phyloP scores from a whole-genome alignment of 2,888 invertebrate species.

The Drosophila prostipennis region DNA sequence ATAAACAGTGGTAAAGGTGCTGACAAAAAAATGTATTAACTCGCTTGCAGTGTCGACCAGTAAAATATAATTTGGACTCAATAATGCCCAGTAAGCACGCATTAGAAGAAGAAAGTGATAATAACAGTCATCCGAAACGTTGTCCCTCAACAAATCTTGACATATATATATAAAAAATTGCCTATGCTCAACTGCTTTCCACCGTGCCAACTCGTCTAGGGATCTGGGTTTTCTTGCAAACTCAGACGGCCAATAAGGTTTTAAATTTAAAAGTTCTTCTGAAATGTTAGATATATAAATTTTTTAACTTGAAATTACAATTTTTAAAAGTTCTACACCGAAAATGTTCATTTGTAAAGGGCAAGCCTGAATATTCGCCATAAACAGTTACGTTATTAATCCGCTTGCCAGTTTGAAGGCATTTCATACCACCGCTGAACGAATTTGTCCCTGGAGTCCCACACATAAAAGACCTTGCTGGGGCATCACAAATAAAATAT shows the following conservation, averaged over 20 bases:
- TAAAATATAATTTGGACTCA: neutral
- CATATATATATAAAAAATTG: constrained; percentile 1
- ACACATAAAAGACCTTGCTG: neutral
- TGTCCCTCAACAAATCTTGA: neutral
- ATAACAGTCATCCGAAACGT: constrained; percentile 2
- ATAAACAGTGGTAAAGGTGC: neutral
- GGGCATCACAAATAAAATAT: neutral
- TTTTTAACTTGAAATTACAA: neutral
- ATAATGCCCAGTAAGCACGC: neutral
- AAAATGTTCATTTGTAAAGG: too few species aligned
- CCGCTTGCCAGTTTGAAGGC: neutral
- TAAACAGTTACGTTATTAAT: constrained; percentile 1
- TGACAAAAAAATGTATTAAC: neutral
- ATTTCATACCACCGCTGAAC: neutral
- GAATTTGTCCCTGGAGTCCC: too few species aligned
- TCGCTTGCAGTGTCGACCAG: neutral
- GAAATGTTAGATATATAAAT: neutral
- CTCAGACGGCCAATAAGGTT: neutral
- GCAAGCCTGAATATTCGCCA: neutral
- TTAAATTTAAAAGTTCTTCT: neutral
- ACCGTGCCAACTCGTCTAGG: neutral
- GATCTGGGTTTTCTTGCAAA: neutral
- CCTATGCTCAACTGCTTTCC: constrained; percentile 1
- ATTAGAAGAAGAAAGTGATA: neutral
- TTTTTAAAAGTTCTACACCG: neutral